Evolutionary conservation across 2,113 vertebrate species (phyloP).

Genomic region (Haemorhous mexicanus): DNA sequence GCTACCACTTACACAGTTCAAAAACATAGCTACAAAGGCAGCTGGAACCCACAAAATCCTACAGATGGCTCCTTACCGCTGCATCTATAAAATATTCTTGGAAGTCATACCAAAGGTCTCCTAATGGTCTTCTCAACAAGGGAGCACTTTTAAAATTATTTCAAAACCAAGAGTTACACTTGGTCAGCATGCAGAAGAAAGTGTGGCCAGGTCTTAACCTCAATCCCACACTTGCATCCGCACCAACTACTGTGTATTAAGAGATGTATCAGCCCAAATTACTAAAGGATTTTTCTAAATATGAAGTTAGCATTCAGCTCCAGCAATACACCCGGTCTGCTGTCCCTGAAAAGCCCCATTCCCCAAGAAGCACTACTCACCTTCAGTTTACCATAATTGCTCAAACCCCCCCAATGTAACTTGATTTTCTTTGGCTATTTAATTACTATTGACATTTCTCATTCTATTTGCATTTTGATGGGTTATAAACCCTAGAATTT

Average conservation of each 20-base stretch:
- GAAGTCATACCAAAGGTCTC: neutral
- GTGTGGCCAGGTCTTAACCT: neutral
- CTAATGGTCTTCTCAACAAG: neutral
- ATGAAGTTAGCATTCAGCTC: neutral
- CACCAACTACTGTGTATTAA: neutral
- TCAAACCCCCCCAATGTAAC: neutral
- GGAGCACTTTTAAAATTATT: accelerated
- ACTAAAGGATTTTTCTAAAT: neutral
- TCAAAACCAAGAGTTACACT: neutral
- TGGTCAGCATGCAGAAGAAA: neutral
- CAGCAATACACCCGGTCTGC: neutral
- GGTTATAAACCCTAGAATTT: neutral
- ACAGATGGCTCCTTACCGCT: neutral
- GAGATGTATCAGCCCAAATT: neutral
- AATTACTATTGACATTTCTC: neutral
- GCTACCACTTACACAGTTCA: neutral
- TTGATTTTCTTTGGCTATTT: constrained; percentile 2
- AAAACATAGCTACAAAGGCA: neutral
- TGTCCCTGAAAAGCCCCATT: neutral
- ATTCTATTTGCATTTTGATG: constrained; percentile 18
- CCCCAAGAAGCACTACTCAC: neutral
- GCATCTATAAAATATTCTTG: neutral
- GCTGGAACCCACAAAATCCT: neutral
- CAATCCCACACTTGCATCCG: accelerated
- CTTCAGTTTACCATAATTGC: neutral